Conservation (phyloP, 2,888 invertebrate species). For the Papilio demoleus region DNA sequence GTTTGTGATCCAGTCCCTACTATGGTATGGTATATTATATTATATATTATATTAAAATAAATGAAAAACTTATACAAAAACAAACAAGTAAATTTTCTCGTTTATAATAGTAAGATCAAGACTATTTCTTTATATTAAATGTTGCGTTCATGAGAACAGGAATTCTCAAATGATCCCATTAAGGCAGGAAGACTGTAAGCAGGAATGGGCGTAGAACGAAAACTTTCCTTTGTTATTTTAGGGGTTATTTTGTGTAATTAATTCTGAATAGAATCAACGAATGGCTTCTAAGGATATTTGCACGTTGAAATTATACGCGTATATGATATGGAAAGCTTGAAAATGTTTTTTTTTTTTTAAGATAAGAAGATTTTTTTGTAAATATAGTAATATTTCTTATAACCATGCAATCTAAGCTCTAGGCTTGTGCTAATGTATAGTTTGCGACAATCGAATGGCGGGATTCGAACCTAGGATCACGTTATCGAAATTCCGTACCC, state of each 20-base stretch:
- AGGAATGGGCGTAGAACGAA: slow-evolving; percentile 5
- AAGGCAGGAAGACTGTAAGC: slow-evolving; percentile 27
- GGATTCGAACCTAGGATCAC: too few relatives aligned
- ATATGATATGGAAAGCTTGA: neutral
- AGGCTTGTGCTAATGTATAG: too few relatives aligned
- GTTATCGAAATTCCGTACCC: too few relatives aligned
- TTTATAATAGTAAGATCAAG: neutral
- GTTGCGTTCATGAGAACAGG: slow-evolving; percentile 10
- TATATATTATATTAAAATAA: too few relatives aligned
- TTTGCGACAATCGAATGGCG: too few relatives aligned
- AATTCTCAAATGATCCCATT: slow-evolving; percentile 34
- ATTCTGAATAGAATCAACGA: slow-evolving; percentile 8
- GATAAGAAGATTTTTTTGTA: too few relatives aligned
- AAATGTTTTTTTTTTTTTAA: neutral
- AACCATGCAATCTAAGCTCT: too few relatives aligned
- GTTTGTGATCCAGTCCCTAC: too few relatives aligned
- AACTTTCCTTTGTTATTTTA: slow-evolving; percentile 20
- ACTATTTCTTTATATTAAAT: slow-evolving; percentile 4
- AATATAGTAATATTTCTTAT: too few relatives aligned
- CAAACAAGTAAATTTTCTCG: neutral
- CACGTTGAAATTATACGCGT: neutral
- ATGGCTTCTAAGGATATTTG: neutral
- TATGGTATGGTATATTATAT: too few relatives aligned
- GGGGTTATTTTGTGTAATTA: slow-evolving; percentile 26
- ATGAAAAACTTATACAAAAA: too few relatives aligned